Conservation (phyloP, 2,797 vertebrate genomes). For the Eospalax fontanierii region DNA sequence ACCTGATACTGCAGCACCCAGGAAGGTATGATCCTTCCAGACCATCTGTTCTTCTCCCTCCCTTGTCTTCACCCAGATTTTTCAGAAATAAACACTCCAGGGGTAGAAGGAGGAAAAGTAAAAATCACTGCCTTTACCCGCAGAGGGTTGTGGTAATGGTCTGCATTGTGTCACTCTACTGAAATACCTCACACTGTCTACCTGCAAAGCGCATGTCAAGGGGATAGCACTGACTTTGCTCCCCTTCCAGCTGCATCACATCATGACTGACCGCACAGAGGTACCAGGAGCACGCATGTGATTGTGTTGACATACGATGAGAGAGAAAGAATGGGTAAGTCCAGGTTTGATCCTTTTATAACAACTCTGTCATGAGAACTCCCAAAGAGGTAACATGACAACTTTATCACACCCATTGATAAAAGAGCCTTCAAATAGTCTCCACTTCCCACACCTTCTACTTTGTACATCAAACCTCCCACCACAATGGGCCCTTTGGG, state of each 20-base stretch:
- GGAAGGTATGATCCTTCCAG: background rate
- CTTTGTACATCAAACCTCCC: background rate
- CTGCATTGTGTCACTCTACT: background rate
- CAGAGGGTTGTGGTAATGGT: background rate
- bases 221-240: background rate
- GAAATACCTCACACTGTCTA: background rate
- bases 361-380: background rate
- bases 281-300: background rate
- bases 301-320: background rate
- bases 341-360: background rate
- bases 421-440: background rate
- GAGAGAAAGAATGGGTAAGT: background rate
- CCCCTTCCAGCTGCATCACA: background rate
- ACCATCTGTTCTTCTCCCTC: background rate
- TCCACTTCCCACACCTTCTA: background rate
- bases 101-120: background rate
- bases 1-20: background rate
- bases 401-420: background rate
- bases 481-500: background rate
- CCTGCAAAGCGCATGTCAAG: background rate
- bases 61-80: background rate
- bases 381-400: background rate
- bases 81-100: conserved; percentile 5
- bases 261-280: background rate
- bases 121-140: background rate